Conservation (phyloP, 2,797 vertebrate genomes). For the Peromyscus nudipes region DNA sequence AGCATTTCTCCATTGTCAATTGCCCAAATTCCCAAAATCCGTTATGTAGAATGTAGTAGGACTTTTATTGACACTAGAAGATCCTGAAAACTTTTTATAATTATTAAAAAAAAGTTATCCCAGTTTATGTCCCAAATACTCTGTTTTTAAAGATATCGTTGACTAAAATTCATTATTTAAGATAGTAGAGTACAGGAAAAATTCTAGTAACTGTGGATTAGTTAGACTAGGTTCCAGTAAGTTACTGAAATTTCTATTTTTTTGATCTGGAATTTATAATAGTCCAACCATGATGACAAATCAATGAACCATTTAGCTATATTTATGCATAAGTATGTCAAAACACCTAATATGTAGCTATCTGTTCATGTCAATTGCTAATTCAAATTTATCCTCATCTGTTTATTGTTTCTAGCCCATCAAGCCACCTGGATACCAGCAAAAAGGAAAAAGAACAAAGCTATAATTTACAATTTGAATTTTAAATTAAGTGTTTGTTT, state of each 20-base stretch:
- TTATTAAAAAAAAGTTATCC: not conserved
- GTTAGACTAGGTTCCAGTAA: not conserved
- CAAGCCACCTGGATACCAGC: not conserved
- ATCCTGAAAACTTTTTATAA: not conserved
- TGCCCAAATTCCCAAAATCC: not conserved
- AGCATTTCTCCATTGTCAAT: not conserved
- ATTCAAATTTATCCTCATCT: not conserved
- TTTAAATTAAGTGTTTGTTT: not conserved
- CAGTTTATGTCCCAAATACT: slow-evolving; percentile 23
- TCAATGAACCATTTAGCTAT: not conserved
- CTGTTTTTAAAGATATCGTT: not conserved
- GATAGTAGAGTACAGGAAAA: slow-evolving; percentile 17
- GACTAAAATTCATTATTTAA: slow-evolving; percentile 31
- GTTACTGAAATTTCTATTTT: slow-evolving; percentile 26
- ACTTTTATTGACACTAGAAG: not conserved
- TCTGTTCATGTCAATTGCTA: not conserved
- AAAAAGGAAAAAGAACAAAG: slow-evolving; percentile 14
- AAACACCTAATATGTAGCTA: slow-evolving; percentile 30
- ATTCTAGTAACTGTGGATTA: not conserved
- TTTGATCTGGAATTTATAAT: slow-evolving; percentile 41
- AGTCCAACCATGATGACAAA: not conserved
- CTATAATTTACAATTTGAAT: slow-evolving; percentile 30
- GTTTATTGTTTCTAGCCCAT: not conserved
- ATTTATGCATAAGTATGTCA: slow-evolving; percentile 14
- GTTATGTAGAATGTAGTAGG: not conserved